Evolutionary conservation across 2,888 invertebrate species (phyloP).

Genomic region (Dryomyza anilis): DNA sequence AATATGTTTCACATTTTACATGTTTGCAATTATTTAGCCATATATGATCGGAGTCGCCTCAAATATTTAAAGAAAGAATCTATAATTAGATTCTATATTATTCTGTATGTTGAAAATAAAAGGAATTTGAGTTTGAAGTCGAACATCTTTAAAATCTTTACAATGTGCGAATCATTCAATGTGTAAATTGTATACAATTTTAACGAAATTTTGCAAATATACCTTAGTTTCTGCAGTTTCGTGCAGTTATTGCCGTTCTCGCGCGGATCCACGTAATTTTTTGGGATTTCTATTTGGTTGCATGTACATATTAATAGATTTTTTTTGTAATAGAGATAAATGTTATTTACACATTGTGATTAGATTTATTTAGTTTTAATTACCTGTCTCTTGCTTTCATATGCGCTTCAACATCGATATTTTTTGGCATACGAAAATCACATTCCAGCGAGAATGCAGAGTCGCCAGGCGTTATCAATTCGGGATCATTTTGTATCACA

Average conservation of each 20-base stretch:
- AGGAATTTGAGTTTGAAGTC: no score
- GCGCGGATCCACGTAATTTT: slow-evolving; percentile 59
- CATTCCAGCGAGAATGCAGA: slow-evolving; percentile 71
- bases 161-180: no score
- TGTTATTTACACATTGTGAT: neutral
- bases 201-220: no score
- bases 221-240: slow-evolving; percentile 36
- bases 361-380: slow-evolving; percentile 16
- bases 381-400: slow-evolving; percentile 62
- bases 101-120: neutral
- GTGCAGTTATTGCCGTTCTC: slow-evolving; percentile 53
- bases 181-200: no score
- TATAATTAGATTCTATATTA: neutral
- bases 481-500: slow-evolving; percentile 71
- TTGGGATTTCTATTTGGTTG: slow-evolving; percentile 54
- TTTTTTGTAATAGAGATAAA: slow-evolving; percentile 14
- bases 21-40: no score
- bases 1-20: no score
- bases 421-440: slow-evolving; percentile 66
- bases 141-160: neutral
- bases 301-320: slow-evolving; percentile 15
- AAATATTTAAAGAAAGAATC: neutral
- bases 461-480: slow-evolving; percentile 69
- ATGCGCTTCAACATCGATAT: slow-evolving; percentile 64
- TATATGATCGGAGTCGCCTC: no score